Evolutionary conservation across 2,113 vertebrate genomes (phyloP).

Genomic region (Pterocles gutturalis): DNA sequence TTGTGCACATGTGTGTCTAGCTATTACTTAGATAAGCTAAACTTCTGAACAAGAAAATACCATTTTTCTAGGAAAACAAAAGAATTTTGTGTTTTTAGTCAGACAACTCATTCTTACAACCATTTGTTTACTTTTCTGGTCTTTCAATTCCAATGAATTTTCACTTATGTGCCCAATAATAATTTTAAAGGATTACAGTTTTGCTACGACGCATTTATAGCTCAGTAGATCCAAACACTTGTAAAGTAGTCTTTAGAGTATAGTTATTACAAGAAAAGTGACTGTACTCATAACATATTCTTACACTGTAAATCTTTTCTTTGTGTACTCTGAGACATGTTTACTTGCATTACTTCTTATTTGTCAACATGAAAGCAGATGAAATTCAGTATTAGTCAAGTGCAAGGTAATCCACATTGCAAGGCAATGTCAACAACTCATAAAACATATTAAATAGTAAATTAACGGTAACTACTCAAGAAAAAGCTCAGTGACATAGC

Average conservation of each 20-base stretch:
- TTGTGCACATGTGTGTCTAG: not conserved
- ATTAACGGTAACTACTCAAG: not conserved
- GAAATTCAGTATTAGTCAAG: not conserved
- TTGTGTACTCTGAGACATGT: not conserved
- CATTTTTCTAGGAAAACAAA: not conserved
- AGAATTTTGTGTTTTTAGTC: not conserved
- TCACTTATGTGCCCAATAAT: not conserved
- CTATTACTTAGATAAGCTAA: not conserved
- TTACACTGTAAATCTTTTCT: not conserved
- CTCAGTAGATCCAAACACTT: not conserved
- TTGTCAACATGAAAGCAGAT: not conserved
- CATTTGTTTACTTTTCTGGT: not conserved
- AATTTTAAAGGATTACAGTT: not conserved
- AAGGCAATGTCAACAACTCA: not conserved
- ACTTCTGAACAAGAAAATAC: not conserved
- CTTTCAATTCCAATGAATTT: not conserved
- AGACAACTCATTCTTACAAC: not conserved
- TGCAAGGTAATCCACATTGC: not conserved
- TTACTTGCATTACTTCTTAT: not conserved
- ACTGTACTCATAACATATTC: not conserved
- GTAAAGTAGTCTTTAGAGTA: not conserved
- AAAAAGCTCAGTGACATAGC: not conserved
- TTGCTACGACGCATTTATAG: not conserved
- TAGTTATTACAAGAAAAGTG: not conserved
- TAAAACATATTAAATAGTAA: not conserved